Conservation (phyloP, 2,888 invertebrate genomes). For the Gasteruption jaculator region DNA sequence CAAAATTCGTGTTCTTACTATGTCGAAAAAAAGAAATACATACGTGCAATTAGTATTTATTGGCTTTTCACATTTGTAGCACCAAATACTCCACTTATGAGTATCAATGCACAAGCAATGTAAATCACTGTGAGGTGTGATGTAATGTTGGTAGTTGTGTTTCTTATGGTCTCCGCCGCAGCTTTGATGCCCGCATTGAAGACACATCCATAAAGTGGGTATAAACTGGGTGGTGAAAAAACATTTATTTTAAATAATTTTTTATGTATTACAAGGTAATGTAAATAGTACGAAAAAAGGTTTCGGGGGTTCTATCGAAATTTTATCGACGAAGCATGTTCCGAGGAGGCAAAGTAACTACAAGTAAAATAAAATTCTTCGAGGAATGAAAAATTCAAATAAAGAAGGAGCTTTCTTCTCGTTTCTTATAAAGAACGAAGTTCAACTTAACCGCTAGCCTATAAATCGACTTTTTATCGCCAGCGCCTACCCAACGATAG, state of each 20-base stretch:
- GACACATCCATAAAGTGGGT: constrained; percentile 70
- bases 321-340: constrained; percentile 12
- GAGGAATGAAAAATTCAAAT: too few species aligned
- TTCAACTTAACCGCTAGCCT: too few species aligned
- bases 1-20: too few species aligned
- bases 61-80: constrained; percentile 73
- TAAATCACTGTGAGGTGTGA: constrained; percentile 70
- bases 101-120: constrained; percentile 73
- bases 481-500: too few species aligned
- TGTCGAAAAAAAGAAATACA: constrained; percentile 10
- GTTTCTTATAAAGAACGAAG: too few species aligned
- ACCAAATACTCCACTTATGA: constrained; percentile 70
- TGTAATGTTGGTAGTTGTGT: constrained; percentile 72
- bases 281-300: too few species aligned
- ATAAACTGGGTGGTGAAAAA: too few species aligned
- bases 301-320: too few species aligned
- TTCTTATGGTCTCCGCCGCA: constrained; percentile 67
- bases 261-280: too few species aligned
- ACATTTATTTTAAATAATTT: too few species aligned
- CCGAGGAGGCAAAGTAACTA: constrained; percentile 24
- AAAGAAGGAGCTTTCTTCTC: too few species aligned
- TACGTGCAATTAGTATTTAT: constrained; percentile 56
- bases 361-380: constrained; percentile 2
- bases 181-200: constrained; percentile 74
- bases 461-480: too few species aligned